A percentile compares a stretch with the other conserved stretches of the same genome.
These are phyloP conservation scores for Oligia strigilis DNA, from an alignment of 2,888 invertebrate genomes.

Conservation along the genomic window DNA sequence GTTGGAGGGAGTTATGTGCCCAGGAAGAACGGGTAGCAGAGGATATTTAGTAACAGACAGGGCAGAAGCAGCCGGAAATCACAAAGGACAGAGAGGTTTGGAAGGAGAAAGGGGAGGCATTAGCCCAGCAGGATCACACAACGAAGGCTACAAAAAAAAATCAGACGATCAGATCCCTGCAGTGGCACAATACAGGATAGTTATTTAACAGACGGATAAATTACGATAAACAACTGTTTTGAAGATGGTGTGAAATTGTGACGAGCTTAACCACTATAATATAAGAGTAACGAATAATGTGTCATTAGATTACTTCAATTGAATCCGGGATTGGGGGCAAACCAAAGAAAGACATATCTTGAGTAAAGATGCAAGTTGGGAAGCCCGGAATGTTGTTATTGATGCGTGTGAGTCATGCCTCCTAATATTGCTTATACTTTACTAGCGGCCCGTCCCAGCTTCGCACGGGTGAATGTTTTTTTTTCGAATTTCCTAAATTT, in stretches of 20 bases:
- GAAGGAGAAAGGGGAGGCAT: neutral
- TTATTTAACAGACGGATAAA: neutral
- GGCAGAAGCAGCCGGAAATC: neutral
- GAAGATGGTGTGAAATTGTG: neutral
- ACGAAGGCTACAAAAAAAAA: no score
- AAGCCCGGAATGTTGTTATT: constrained; percentile 12
- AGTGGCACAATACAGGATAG: neutral
- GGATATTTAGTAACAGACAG: neutral
- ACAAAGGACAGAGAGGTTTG: neutral
- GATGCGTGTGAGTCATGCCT: neutral
- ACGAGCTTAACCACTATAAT: neutral
- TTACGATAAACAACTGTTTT: neutral
- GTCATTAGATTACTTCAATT: neutral
- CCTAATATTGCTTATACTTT: constrained; percentile 25
- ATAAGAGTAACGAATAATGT: neutral
- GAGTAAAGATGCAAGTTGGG: neutral
- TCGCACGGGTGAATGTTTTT: no score
- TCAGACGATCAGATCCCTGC: no score
- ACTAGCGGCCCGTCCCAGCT: no score
- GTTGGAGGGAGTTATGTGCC: neutral
- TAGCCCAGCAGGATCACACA: neutral
- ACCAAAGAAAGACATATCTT: neutral
- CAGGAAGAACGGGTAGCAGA: neutral
- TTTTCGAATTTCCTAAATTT: no score
- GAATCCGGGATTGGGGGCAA: neutral